These are phyloP conservation scores for Ichneumoninae sp. DNA, from an alignment of 2,888 invertebrate species.

Conservation along the genomic window DNA sequence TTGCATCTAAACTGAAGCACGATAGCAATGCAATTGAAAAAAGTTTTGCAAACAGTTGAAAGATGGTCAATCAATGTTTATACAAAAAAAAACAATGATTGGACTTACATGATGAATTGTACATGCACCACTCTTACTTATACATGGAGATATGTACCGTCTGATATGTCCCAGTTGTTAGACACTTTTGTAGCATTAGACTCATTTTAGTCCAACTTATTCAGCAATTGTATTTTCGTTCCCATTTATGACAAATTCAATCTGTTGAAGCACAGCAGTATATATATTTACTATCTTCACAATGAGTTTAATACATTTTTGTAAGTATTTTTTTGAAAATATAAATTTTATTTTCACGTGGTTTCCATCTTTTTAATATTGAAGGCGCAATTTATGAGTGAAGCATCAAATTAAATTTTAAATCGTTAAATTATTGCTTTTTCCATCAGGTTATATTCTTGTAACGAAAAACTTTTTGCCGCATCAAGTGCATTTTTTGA, in stretches of 20 bases:
- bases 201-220: neutral
- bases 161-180: slow-evolving; percentile 67
- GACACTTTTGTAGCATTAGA: neutral
- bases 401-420: too few species aligned
- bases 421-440: too few species aligned
- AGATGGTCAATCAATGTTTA: neutral
- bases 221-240: neutral
- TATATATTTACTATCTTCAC: neutral
- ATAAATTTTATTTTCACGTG: too few species aligned
- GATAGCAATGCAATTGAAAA: slow-evolving; percentile 1
- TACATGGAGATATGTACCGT: slow-evolving; percentile 76
- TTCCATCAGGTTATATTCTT: too few species aligned
- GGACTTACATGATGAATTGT: slow-evolving; percentile 79
- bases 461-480: too few species aligned
- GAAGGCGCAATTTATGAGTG: too few species aligned
- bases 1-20: neutral
- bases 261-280: neutral
- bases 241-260: neutral
- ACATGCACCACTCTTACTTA: slow-evolving; percentile 83
- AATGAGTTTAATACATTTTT: neutral
- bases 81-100: neutral
- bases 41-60: neutral
- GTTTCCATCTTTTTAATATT: neutral
- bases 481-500: neutral
- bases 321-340: neutral